These are phyloP conservation scores for Drosophila diplacantha DNA, from an alignment of 2,888 invertebrate species.

Conservation along the genomic window DNA sequence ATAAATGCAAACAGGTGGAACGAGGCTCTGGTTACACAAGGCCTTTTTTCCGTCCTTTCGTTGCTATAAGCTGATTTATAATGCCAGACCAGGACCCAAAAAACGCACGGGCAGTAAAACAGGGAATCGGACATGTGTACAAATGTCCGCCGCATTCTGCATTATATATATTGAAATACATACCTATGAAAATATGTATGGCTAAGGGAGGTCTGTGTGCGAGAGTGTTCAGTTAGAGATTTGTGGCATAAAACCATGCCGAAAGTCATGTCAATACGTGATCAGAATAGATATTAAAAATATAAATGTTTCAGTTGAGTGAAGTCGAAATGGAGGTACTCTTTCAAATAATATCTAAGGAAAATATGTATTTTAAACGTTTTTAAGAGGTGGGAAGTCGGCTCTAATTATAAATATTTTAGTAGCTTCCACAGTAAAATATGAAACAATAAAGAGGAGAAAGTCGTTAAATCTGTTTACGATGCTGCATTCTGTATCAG, in stretches of 20 bases:
- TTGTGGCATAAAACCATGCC: constrained; percentile 40
- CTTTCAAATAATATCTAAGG: background rate
- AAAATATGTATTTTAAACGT: too few species aligned
- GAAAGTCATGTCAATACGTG: constrained; percentile 49
- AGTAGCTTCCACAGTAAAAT: background rate
- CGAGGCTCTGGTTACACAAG: background rate
- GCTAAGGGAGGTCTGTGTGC: background rate
- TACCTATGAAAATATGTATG: constrained; percentile 23
- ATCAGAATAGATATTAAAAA: constrained; percentile 43
- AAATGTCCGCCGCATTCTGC: constrained; percentile 44
- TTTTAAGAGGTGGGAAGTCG: background rate
- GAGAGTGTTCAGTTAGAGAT: constrained; percentile 35
- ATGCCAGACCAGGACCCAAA: constrained; percentile 42
- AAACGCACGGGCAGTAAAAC: constrained; percentile 52
- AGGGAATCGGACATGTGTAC: constrained; percentile 47
- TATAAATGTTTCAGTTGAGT: background rate
- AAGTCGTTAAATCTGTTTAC: background rate
- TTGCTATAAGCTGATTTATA: constrained; percentile 59
- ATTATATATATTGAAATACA: constrained; percentile 23
- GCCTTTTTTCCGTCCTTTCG: constrained; percentile 5
- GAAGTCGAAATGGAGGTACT: constrained; percentile 1
- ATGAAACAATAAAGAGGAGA: background rate
- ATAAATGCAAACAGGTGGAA: constrained; percentile 39
- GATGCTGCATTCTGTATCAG: background rate
- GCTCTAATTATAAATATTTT: background rate